These are phyloP conservation scores for Drosophila conformis DNA, from an alignment of 2,888 invertebrate genomes.

Conservation along the genomic window DNA sequence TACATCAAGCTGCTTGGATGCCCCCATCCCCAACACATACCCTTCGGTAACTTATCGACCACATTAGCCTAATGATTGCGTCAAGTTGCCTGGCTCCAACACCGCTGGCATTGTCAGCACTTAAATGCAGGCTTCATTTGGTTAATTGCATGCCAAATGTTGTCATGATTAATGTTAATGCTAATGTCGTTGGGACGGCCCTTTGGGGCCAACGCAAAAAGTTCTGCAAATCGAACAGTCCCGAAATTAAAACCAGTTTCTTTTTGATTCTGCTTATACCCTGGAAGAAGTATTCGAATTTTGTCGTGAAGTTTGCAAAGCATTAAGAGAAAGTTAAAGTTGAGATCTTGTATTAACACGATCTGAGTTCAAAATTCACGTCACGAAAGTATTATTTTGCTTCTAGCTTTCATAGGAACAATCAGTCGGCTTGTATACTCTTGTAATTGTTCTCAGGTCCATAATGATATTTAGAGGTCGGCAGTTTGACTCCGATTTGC, in stretches of 20 bases:
- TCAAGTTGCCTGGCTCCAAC: slow-evolving; percentile 52
- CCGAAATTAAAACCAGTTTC: slow-evolving; percentile 54
- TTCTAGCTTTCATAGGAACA: neutral
- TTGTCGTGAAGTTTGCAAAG: neutral
- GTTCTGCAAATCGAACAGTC: slow-evolving; percentile 9
- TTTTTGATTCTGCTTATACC: slow-evolving; percentile 7
- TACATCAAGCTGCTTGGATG: slow-evolving; percentile 49
- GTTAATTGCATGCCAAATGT: slow-evolving; percentile 76
- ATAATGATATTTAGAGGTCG: neutral
- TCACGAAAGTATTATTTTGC: neutral
- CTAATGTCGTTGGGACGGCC: slow-evolving; percentile 42
- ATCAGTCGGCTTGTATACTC: neutral
- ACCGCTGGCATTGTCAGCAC: slow-evolving; percentile 67
- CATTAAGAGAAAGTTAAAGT: neutral
- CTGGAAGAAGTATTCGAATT: neutral
- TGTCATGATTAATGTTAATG: slow-evolving; percentile 71
- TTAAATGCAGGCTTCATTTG: slow-evolving; percentile 78
- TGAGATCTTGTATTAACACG: neutral
- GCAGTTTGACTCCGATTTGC: neutral
- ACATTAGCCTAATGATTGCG: slow-evolving; percentile 75
- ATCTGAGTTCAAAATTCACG: neutral
- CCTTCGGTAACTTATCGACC: slow-evolving; percentile 64
- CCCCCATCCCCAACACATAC: slow-evolving; percentile 8
- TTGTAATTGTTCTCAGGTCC: too few relatives aligned
- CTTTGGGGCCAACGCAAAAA: slow-evolving; percentile 51